Conservation (phyloP, 1,140 invertebrate genomes). For the Cotesia glomerata region DNA sequence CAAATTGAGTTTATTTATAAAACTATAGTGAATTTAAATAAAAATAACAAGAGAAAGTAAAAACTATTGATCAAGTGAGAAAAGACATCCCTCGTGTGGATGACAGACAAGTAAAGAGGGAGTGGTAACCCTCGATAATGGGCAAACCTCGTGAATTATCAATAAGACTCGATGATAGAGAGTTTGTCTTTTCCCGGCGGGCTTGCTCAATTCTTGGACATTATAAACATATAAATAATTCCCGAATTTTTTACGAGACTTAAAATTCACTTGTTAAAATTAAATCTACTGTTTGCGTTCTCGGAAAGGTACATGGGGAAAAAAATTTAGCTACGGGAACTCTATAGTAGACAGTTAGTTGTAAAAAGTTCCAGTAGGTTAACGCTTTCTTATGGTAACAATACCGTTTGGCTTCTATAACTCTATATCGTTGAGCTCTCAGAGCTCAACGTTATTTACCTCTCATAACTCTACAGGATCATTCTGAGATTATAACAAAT, state of each 20-base stretch:
- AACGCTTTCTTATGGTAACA: too few species aligned
- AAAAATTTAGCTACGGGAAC: too few species aligned
- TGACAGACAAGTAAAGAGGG: background rate
- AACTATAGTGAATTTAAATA: too few species aligned
- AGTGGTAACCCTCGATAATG: constrained; percentile 12
- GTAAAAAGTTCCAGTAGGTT: too few species aligned
- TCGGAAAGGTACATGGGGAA: background rate
- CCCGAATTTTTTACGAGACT: constrained; percentile 21
- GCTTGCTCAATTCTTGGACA: constrained; percentile 41
- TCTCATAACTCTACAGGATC: too few species aligned
- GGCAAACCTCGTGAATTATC: constrained; percentile 35
- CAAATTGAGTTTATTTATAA: too few species aligned
- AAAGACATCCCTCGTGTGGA: background rate
- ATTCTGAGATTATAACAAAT: too few species aligned
- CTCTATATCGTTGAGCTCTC: too few species aligned
- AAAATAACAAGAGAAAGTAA: too few species aligned
- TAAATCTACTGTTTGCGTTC: background rate
- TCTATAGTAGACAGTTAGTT: too few species aligned
- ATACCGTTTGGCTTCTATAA: too few species aligned
- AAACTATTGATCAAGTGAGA: background rate
- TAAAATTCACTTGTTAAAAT: background rate
- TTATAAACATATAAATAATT: constrained; percentile 41
- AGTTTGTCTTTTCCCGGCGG: background rate
- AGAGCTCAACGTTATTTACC: too few species aligned
- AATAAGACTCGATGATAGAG: constrained; percentile 25